Base-by-base conservation (phyloP, 2,113 vertebrate species). In the Galbula dea region DNA sequence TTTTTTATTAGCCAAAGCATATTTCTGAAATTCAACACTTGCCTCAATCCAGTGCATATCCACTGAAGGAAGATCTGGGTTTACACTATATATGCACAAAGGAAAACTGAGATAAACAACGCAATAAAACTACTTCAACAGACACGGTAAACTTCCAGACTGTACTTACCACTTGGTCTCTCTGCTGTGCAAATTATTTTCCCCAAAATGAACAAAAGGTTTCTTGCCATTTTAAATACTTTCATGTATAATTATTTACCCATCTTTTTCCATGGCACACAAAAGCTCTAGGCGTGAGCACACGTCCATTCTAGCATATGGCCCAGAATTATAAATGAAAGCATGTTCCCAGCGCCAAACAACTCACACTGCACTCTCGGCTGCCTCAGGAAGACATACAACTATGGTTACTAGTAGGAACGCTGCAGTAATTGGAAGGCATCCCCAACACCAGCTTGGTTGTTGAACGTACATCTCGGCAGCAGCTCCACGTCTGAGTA, bases 281-380 rank as follows among this genome's bases (percentile, higher is more conserved):
- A 18, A 12, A 7, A 36, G 54, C 54, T 16, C 12, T 2, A 2
- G 22, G 61, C 43, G 22, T 59, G 26, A 39, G 36, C 3, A 0
- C 1, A 10, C 4, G 17, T 41, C 77, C 37, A 1, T 3, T 5
- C 10, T 0, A 10, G 52, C 1, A 2, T 0, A 9, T 0, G 8
- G 34, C 12, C 6, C 54, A 23, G 37, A 13, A 21, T 6, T 2
- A 2, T 32, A 2, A 0, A 13, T 0, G 10, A 17, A 12, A 13
- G 41, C 41, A 5, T 0, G 41, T 6, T 32, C 12, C 55, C 71
- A 13, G 62, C 57, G 3, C n/a, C 52, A 4, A 24, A 6, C 43
- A 5, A 2, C n/a, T 11, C 51, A 2, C 62, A 22, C 23, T 0
- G 10, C 9, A 3, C 34, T 6, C 57, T 7, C 39, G 4, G 0